Base-by-base conservation (phyloP, 1,140 invertebrate species). In the Zophobas morio region DNA sequence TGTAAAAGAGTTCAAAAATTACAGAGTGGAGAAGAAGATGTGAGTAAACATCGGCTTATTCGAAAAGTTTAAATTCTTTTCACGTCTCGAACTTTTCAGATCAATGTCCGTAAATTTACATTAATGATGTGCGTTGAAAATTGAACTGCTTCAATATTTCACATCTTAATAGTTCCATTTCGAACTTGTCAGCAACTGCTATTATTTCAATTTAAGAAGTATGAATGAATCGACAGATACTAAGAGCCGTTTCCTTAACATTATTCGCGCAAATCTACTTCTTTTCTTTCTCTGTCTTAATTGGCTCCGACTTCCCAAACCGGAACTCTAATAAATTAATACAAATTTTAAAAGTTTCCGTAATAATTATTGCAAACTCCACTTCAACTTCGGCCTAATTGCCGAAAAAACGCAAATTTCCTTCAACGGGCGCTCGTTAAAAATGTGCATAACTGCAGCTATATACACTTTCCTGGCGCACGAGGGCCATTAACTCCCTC, bases 81-180 rank as follows among this genome's bases (percentile, higher is more conserved):
- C 76, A 80, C 51, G 76, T 77, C 46, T 36, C 47, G 66, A 77
- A 80, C 75, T 80, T 74, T 74, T 71, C 72, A 77, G 75, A 80
- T 78, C 79, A 75, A 70, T 74, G 49, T 78, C 76, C 72, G 79
- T 80, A 80, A 80, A 80, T 80, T 80, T 78, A 78, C 79, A 80
- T 80, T 80, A 78, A 80, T 80, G 76, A 78, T 78, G 72, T 75
- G 76, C 75, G 79, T 74, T 75, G 76, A 80, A 80, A 80, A 80
- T 80, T 80, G 76, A 80, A 80, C 76, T 78, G 40, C 71, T 63
- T 53, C 57, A 76, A 80, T 78, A 80, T 78, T 70, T 80, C 74
- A 78, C 76, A 40, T 74, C 47, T 57, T 79, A 76, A 79, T 77
- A 77, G 76, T 77, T 78, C 54, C 75, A 77, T 79, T 79, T 74